Evolutionary conservation across 2,113 vertebrate species (phyloP).

Genomic region (Cyrtonyx montezumae): DNA sequence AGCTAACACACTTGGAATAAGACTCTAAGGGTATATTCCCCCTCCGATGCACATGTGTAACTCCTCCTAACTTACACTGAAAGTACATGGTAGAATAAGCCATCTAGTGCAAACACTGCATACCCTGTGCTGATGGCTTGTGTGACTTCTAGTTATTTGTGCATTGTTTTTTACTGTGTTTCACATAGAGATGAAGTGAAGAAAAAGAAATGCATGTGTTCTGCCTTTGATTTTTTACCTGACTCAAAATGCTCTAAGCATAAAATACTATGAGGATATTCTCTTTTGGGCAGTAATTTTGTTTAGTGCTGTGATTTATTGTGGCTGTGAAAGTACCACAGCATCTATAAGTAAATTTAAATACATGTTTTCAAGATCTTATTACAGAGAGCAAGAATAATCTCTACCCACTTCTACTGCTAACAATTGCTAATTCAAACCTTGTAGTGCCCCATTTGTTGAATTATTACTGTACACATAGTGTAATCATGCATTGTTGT

Average conservation of each 20-base stretch:
- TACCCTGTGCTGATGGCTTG: conserved; percentile 1
- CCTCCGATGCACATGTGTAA: conserved; percentile 35
- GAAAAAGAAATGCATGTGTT: not conserved
- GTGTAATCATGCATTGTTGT: conserved; percentile 55
- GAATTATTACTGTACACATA: conserved; percentile 64
- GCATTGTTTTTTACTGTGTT: not conserved
- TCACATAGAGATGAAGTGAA: not conserved
- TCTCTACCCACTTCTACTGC: conserved; percentile 40
- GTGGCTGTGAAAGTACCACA: conserved; percentile 21
- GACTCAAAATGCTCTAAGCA: not conserved
- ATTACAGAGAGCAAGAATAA: conserved; percentile 43
- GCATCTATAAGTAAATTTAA: conserved; percentile 45
- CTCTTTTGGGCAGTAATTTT: conserved; percentile 28
- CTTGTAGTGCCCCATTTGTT: conserved; percentile 54
- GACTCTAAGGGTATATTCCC: conserved; percentile 13
- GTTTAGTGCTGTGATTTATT: conserved; percentile 39
- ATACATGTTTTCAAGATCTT: conserved; percentile 43
- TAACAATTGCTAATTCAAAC: conserved; percentile 60
- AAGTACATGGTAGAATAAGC: conserved; percentile 26
- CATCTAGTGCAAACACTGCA: conserved; percentile 9
- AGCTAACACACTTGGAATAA: conserved; percentile 30
- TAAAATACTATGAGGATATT: not conserved
- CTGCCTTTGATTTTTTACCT: not conserved
- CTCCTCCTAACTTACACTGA: conserved; percentile 26
- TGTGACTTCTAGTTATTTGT: conserved; percentile 32